Conservation (phyloP, 2,797 vertebrate species). For the Sebastolobus altivelis region DNA sequence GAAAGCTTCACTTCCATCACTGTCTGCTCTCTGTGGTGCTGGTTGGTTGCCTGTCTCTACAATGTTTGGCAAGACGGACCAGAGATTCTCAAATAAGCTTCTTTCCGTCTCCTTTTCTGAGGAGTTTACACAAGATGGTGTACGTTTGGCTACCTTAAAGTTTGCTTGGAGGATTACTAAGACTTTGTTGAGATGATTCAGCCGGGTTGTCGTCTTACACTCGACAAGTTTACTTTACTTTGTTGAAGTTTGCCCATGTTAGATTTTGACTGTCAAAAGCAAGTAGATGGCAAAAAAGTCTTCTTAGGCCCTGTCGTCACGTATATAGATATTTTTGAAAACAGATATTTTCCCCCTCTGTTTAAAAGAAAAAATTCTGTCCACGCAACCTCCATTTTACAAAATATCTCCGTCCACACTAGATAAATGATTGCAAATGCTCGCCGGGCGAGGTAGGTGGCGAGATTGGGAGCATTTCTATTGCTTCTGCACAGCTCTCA, state of each 20-base stretch:
- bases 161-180: neutral
- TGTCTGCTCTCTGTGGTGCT: neutral
- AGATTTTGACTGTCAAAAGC: neutral
- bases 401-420: too few species aligned
- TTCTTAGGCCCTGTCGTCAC: neutral
- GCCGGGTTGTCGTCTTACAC: too few species aligned
- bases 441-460: too few species aligned
- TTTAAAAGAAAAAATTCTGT: too few species aligned
- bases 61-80: neutral
- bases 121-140: neutral
- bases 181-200: neutral
- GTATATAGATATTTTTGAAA: too few species aligned
- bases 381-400: too few species aligned
- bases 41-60: neutral
- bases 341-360: too few species aligned
- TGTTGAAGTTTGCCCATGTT: neutral
- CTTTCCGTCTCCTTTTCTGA: neutral
- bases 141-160: neutral
- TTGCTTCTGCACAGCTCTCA: too few species aligned
- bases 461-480: too few species aligned
- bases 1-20: constrained; percentile 1
- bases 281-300: neutral
- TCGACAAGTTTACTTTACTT: neutral
- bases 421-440: too few species aligned
- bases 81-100: neutral